Base-by-base conservation (phyloP, 1,140 invertebrate genomes). In the Drosophila melanica region DNA sequence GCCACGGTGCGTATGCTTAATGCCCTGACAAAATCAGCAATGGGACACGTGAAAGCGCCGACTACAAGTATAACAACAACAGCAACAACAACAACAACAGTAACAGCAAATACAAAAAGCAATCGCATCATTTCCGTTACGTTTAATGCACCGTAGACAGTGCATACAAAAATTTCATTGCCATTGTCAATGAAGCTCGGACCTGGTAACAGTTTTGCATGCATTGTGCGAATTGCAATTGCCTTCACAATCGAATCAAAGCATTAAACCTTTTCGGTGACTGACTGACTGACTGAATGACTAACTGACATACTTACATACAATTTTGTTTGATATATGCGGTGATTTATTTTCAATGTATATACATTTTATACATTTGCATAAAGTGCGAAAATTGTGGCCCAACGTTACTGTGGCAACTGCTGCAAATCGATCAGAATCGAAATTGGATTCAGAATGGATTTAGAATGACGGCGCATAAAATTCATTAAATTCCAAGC, bases 401-500 rank as follows among this genome's bases (percentile, higher is more conserved):
- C 20, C 39, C 18, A n/a, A 41, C 35, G 35, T n/a, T 66, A 30
- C 42, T 23, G 48, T 42, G 30, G 47, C 42, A 76, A 37, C 58
- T 42, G 27, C 77, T 62, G 44, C 67, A 71, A 78, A 78, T 87
- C 79, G 77, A 60, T 81, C 59, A 57, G 54, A 75, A 27, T 65
- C 70, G n/a, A 35, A 59, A 60, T 58, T 42, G 39, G 9, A 58
- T 27, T 27, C 27, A 27, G 27, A 58, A 50, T n/a, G 76, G 54
- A 47, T 57, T 55, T 33, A 60, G 41, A 66, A 70, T 66, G 73
- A 60, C 69, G 66, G 23, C 62, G 79, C 72, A 64, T 82, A 78
- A 81, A 86, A 87, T 86, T 76, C 57, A 86, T 86, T 87, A 78
- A 79, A 87, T 76, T 86, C 73, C 68, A 71, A 75, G 42, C 66